Base-by-base conservation (phyloP, 2,113 vertebrate species). In the Paradisaea rubra region DNA sequence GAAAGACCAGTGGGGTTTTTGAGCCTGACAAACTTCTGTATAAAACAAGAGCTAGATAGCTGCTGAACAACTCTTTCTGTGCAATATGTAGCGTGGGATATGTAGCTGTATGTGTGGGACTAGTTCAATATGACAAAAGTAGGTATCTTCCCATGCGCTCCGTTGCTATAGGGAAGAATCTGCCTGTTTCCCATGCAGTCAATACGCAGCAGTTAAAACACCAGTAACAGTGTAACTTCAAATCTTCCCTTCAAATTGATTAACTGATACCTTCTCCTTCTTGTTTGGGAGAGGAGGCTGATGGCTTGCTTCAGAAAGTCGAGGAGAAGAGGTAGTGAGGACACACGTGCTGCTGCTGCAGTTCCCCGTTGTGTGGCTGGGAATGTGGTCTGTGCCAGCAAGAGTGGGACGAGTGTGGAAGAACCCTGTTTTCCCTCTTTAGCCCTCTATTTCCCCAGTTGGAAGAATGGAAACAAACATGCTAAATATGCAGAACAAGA, bases 111-210 rank as follows among this genome's bases (percentile, higher is more conserved):
- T 53, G 9, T 53, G n/a, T 7, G 18, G 41, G 45, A 42, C 25
- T 31, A 31, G 14, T 15, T 42, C 9, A 33, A 8, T 13, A 19
- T 21, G 37, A 60, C 13, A 57, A 39, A 68, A 87, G 6, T 10
- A 7, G 1, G 0, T 5, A 5, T 33, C 12, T 28, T 65, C 23
- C 15, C 10, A 3, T 11, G 15, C 15, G 5, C 14, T 71, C 31
- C 66, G 8, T 25, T 24, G 18, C 28, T 50, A 6, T 2, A 17
- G 24, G 31, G 45, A 50, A 77, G 39, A 87, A 70, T 42, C 28
- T 24, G 4, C 11, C 1, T 1, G 19, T 66, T 70, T 42, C 9
- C 8, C 24, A 4, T 6, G 39, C 35, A 71, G 56, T 9, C 8
- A 15, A 44, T 25, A 11, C 3, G 7, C 12, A 56, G 39, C 31